Base-by-base conservation (phyloP, 2,888 invertebrate species). In the Leptura quadrifasciata region DNA sequence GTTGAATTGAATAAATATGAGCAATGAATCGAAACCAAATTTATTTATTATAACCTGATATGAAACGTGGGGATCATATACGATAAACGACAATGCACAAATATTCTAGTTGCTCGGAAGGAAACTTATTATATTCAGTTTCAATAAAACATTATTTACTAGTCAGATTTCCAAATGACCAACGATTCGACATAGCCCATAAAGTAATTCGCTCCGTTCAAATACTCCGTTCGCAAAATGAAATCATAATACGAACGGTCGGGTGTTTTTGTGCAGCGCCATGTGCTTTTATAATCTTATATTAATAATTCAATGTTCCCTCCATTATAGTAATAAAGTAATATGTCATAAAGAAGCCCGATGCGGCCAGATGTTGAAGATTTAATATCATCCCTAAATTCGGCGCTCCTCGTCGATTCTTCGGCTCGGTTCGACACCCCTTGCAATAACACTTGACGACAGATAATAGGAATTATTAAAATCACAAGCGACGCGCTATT, bases 241-340 rank as follows among this genome's bases (percentile, higher is more conserved):
- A 79, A 81, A 83, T 82, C 83, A 82, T 83, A 82, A 81, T 83
- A 82, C 78, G 76, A 77, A 77, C 76, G 74, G 57, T 74, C 74
- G 77, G 78, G 73, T 81, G 80, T 78, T 76, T 78, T 80, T 78
- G 78, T 74, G 75, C 79, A 74, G 83, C 86, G 84, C 85, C 86
- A 84, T 84, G 83, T 84, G 84, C 86, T 80, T 84, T 86, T 85
- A 88, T 89, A 88, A 89, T 89, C 88, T 88, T 88, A 88, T 89
- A 88, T 88, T 89, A 89, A 89, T 89, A 89, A 89, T 89, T 89
- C 89, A 89, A 89, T 89, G 88, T 88, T 86, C 88, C 88, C 88
- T 88, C 89, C 88, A 89, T 89, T 89, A 88, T 87, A 87, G 88
- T 89, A 89, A 89, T 89, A 89, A 89, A 89, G 89, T 89, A 89